Percentiles rank a stretch among this genome's conserved stretches.
These are phyloP conservation scores for Stictonetta naevosa DNA, from an alignment of 2,113 vertebrate genomes.

Conservation along the genomic window DNA sequence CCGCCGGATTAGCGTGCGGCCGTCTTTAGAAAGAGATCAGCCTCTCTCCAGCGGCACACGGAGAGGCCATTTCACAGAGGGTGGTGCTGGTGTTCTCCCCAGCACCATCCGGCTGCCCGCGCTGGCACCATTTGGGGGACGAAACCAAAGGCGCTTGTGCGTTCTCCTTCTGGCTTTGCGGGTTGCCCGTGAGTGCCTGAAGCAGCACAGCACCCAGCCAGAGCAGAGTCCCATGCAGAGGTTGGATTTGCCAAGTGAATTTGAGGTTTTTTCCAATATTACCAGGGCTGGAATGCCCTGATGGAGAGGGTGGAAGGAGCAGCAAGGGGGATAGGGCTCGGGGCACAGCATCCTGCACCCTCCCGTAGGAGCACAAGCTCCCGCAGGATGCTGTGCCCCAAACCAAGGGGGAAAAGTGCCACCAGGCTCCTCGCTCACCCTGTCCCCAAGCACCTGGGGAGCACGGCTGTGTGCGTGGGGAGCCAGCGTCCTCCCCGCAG, in stretches of 20 bases:
- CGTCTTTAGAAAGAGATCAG: background rate
- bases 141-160: background rate
- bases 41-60: background rate
- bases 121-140: background rate
- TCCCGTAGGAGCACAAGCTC: too few relatives aligned
- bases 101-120: background rate
- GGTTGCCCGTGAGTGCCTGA: background rate
- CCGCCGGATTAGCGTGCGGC: background rate
- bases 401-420: background rate
- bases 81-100: background rate
- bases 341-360: too few relatives aligned
- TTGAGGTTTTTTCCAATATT: background rate
- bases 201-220: background rate
- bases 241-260: background rate
- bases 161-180: background rate
- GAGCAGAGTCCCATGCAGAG: background rate
- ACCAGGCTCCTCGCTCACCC: background rate
- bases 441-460: conserved; percentile 9
- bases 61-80: conserved; percentile 23
- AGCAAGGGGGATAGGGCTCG: background rate
- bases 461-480: background rate
- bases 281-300: background rate
- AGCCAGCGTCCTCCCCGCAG: background rate
- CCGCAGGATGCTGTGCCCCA: background rate
- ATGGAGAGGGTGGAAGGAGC: background rate